Evolutionary conservation across 2,113 vertebrate species (phyloP).

Genomic region (Cebus imitator): DNA sequence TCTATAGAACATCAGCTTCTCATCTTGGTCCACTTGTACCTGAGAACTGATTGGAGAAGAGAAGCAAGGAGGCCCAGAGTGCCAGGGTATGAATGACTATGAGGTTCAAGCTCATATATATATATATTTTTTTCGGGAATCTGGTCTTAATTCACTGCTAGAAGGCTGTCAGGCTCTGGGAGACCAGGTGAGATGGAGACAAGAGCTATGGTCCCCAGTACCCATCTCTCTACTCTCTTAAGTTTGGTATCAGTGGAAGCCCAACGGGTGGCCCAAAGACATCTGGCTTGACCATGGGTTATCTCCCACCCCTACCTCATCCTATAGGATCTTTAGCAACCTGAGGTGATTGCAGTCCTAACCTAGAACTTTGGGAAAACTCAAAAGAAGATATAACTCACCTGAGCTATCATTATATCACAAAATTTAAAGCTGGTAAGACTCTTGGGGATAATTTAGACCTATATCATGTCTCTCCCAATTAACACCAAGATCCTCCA

Average conservation of each 20-base stretch:
- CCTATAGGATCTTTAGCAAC: background rate
- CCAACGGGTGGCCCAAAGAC: background rate
- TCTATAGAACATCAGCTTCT: background rate
- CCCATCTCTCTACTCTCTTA: background rate
- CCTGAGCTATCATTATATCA: background rate
- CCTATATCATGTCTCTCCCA: background rate
- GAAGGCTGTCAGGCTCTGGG: background rate
- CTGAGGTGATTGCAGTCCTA: background rate
- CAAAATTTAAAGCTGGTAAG: background rate
- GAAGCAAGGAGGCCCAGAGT: background rate
- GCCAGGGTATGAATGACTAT: background rate
- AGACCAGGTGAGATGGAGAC: background rate
- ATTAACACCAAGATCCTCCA: background rate
- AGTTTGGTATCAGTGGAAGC: background rate
- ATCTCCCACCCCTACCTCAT: background rate
- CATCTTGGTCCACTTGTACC: background rate
- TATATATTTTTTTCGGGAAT: background rate
- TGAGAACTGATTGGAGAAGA: background rate
- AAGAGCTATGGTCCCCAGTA: background rate
- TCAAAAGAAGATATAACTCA: background rate
- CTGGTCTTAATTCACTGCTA: conserved; percentile 2
- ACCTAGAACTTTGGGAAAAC: background rate
- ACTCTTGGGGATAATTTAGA: background rate
- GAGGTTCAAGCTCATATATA: background rate
- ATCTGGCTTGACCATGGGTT: background rate